phyloP scores from a whole-genome alignment of 2,888 invertebrate species.

The Tuberolachnus salignus region DNA sequence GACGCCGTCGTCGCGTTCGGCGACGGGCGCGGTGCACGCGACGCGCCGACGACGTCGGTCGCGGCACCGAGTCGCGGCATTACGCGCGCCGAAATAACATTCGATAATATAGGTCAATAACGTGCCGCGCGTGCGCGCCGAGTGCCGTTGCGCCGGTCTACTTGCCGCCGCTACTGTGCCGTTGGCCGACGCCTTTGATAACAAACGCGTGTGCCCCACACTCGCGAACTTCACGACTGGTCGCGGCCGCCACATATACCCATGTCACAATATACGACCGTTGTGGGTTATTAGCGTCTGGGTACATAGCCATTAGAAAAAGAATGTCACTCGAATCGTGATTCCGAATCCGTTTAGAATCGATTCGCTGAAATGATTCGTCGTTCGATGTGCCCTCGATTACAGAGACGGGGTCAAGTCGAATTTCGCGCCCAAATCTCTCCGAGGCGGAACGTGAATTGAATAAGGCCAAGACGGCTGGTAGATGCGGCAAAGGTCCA shows the following conservation, averaged over 20 bases:
- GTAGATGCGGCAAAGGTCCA: too few relatives aligned
- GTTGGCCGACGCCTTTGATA: neutral
- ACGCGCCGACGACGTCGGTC: neutral
- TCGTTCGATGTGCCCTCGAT: too few relatives aligned
- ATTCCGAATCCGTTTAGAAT: too few relatives aligned
- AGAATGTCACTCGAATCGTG: too few relatives aligned
- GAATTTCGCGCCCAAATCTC: too few relatives aligned
- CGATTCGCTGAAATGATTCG: too few relatives aligned
- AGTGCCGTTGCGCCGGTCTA: neutral
- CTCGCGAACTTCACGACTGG: neutral
- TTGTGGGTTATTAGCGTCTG: neutral
- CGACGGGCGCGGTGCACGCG: neutral
- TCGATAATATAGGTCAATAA: slow-evolving; percentile 56
- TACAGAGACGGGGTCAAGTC: too few relatives aligned
- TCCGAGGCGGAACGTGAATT: too few relatives aligned
- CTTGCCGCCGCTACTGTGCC: neutral
- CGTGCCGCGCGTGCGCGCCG: slow-evolving; percentile 47
- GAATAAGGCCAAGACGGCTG: too few relatives aligned
- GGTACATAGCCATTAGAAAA: too few relatives aligned
- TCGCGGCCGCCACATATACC: neutral
- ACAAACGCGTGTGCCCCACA: neutral
- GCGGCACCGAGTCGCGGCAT: slow-evolving; percentile 41
- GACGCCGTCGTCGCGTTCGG: neutral
- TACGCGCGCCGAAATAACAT: slow-evolving; percentile 52
- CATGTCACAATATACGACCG: neutral